Base-by-base conservation (phyloP, 1,140 invertebrate genomes). In the Ylistrum balloti region DNA sequence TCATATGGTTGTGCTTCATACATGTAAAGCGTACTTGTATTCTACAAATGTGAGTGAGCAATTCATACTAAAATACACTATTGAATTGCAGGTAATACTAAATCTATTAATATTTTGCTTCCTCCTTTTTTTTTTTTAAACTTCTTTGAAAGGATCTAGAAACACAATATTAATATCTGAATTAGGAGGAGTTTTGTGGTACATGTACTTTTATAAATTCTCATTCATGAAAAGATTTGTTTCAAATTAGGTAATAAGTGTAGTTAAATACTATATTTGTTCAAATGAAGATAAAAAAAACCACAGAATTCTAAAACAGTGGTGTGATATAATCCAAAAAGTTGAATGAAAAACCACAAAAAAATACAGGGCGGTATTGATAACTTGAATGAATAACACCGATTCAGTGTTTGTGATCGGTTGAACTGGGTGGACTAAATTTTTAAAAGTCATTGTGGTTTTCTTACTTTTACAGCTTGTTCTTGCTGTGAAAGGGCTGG, bases 371-470 rank as follows among this genome's bases (percentile, higher is more conserved):
- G 56, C 0, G 56, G 56, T 28, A 74, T 74, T 74, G 56, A 74
- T n/a, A 11, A 1, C 9, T 28, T 28, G 56, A 38, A 38, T 74
- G 56, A 74, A 74, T n/a, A 74, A 74, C n/a, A 28, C 56, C 7
- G 56, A 28, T 74, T 74, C 13, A 28, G 56, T 74, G 35, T 38
- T n/a, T 38, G 13, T 13, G n/a, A 74, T 74, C 56, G 56, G 22
- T n/a, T 28, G 56, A 74, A 74, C 56, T 17, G 56, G 56, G 56
- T 74, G 22, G n/a, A 74, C n/a, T 74, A n/a, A 28, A 74, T 17
- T 74, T n/a, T 74, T 74, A 74, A 74, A 74, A 74, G 56, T 74
- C 56, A 74, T 74, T 74, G 56, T 74, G 56, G 56, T 74, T 74
- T 74, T 74, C n/a, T n/a, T 1, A 28, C 22, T 74, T 74, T 74